These are phyloP conservation scores for Eristalis arbustorum DNA, from an alignment of 2,888 invertebrate genomes.

Conservation along the genomic window DNA sequence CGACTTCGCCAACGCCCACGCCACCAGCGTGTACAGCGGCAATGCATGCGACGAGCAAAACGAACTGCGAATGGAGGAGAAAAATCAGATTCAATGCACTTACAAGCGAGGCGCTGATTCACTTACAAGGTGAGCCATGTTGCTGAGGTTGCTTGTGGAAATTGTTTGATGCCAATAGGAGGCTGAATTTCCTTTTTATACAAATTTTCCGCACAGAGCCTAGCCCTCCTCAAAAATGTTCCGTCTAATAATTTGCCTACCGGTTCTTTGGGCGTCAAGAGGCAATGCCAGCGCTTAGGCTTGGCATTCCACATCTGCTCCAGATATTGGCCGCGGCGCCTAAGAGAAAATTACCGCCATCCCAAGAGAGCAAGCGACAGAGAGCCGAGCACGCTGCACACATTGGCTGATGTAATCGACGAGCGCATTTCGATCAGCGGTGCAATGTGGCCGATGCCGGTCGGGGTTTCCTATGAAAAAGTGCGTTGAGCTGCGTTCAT, in stretches of 20 bases:
- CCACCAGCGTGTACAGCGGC: slow-evolving; percentile 1
- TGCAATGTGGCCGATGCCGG: neutral
- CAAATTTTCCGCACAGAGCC: neutral
- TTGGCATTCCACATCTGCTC: neutral
- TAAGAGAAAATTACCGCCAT: neutral
- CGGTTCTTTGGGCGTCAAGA: slow-evolving; percentile 3
- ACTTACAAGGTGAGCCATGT: slow-evolving; percentile 47
- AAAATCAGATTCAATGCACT: neutral
- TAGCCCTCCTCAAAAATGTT: neutral
- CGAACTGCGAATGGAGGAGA: slow-evolving; percentile 3
- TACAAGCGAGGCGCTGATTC: neutral
- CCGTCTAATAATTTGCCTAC: slow-evolving; percentile 3
- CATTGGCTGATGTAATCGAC: slow-evolving; percentile 34
- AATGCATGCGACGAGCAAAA: slow-evolving; percentile 23
- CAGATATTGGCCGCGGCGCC: neutral
- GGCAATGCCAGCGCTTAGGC: neutral
- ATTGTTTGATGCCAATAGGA: slow-evolving; percentile 37
- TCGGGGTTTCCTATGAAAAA: neutral
- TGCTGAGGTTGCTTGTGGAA: slow-evolving; percentile 14
- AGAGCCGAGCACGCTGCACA: neutral
- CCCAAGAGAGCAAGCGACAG: slow-evolving; percentile 3
- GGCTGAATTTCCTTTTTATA: slow-evolving; percentile 34
- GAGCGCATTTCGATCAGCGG: neutral
- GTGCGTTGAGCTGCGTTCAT: neutral
- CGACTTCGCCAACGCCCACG: neutral